Base-by-base conservation (phyloP, 1,140 invertebrate species). In the Zaprionus vittiger region DNA sequence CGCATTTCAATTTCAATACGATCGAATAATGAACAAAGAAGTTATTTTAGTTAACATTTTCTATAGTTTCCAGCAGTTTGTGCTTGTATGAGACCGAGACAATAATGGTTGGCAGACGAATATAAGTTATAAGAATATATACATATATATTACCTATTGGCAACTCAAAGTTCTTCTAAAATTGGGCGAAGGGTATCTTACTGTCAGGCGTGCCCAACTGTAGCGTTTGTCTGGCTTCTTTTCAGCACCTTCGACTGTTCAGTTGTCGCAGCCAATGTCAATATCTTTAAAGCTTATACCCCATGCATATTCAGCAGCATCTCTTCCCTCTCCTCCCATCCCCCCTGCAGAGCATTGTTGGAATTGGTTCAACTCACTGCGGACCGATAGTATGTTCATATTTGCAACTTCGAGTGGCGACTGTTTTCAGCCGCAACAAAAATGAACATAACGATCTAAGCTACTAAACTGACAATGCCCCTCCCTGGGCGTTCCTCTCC, bases 371-470 rank as follows among this genome's bases (percentile, higher is more conserved):
- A 24, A 52, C 47, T 3, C 31, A 12, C 54, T 31, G 54, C 26
- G 24, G 26, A 17, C 12, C 54, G 26, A 77, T 73, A n/a, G n/a
- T n/a, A 73, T 73, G 60, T 77, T 72, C 69, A 77, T 73, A 55
- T 60, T 76, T 77, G 22, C 34, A 37, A 66, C 68, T 41, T 65
- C 38, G 55, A 62, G 55, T 70, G 52, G 28, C 68, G 41, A 61
- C 62, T 60, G 54, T 73, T 72, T 38, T 54, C 24, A 60, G 34
- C 44, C 73, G 41, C 22, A 54, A 49, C 56, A 59, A 71, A 64
- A 72, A 75, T 59, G 62, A 49, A 61, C 68, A 73, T 41, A 66
- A 77, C 55, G 74, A 61, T 15, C n/a, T 61, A 37, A 62, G 70
- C 70, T 73, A 34, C 65, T 67, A 59, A 67, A 77, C 62, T 73